A percentile compares a stretch with the other conserved stretches of the same genome.
phyloP scores from a whole-genome alignment of 2,113 vertebrate species.

The mouse (Mus musculus) region DNA sequence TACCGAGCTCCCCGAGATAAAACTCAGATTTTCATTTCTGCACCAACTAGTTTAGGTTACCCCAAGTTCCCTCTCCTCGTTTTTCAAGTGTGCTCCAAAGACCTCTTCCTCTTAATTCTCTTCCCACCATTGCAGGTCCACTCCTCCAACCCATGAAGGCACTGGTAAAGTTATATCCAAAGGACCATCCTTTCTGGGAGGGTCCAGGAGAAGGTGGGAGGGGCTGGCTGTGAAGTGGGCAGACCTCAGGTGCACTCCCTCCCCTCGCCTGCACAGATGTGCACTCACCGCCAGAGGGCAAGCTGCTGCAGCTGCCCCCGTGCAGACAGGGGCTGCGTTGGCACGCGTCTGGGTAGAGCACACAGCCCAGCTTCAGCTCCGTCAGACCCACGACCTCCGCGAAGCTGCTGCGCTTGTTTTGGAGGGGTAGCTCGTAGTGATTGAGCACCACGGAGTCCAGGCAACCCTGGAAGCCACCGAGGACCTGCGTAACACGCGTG shows the following conservation, averaged over 20 bases:
- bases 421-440: constrained; percentile 94
- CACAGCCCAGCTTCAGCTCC: constrained; percentile 95
- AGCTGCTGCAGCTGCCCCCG: constrained; percentile 91
- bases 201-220: too few species aligned
- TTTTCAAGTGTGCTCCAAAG: fast-evolving
- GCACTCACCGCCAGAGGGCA: constrained; percentile 94
- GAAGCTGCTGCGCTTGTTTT: constrained; percentile 96
- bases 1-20: too few species aligned
- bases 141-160: neutral
- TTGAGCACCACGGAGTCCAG: constrained; percentile 96
- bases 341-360: constrained; percentile 95
- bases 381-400: constrained; percentile 97
- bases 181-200: too few species aligned
- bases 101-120: fast-evolving
- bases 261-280: neutral
- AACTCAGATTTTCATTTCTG: neutral
- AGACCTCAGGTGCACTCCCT: neutral
- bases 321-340: constrained; percentile 93
- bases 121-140: neutral
- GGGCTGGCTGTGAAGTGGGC: neutral
- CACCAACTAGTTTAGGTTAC: neutral
- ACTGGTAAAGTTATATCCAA: constrained; percentile 7
- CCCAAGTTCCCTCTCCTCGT: neutral
- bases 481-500: constrained; percentile 90
- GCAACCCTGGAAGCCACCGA: constrained; percentile 97